Percentiles rank a stretch among this genome's conserved stretches.
These are phyloP conservation scores for Onychostruthus taczanowskii DNA, from an alignment of 2,113 vertebrate species.

Conservation along the genomic window DNA sequence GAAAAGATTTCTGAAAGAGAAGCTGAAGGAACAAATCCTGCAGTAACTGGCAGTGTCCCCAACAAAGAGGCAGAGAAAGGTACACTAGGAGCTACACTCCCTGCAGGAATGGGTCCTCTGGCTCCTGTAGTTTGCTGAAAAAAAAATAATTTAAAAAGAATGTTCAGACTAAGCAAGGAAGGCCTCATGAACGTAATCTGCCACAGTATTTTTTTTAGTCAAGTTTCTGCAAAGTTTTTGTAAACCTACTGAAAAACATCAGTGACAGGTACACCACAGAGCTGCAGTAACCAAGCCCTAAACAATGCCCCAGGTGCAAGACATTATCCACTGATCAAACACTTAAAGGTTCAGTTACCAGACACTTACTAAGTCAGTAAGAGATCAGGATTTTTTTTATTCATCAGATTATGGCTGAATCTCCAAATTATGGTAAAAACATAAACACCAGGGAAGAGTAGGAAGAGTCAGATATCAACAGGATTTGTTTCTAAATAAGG, in stretches of 20 bases:
- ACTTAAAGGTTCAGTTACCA: neutral
- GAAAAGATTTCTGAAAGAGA: slow-evolving; percentile 75
- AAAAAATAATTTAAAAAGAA: neutral
- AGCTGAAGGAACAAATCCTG: slow-evolving; percentile 70
- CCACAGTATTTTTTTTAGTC: neutral
- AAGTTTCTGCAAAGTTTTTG: neutral
- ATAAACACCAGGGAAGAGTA: neutral
- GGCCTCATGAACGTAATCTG: neutral
- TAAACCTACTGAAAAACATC: neutral
- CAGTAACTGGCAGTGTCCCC: slow-evolving; percentile 71
- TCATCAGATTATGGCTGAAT: neutral
- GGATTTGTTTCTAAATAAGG: neutral
- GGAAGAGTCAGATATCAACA: neutral
- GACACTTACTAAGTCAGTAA: neutral
- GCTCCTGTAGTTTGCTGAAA: slow-evolving; percentile 61
- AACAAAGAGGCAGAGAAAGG: slow-evolving; percentile 80
- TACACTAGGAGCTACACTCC: slow-evolving; percentile 71
- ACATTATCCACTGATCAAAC: neutral
- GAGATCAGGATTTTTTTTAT: neutral
- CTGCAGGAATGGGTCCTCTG: slow-evolving; percentile 76
- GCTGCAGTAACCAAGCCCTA: neutral
- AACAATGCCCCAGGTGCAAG: neutral
- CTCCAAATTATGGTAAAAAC: neutral
- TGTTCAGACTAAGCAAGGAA: neutral
- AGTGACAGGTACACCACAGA: neutral